Evolutionary conservation across 1,140 invertebrate genomes (phyloP).

Genomic region (Camponotus floridanus): DNA sequence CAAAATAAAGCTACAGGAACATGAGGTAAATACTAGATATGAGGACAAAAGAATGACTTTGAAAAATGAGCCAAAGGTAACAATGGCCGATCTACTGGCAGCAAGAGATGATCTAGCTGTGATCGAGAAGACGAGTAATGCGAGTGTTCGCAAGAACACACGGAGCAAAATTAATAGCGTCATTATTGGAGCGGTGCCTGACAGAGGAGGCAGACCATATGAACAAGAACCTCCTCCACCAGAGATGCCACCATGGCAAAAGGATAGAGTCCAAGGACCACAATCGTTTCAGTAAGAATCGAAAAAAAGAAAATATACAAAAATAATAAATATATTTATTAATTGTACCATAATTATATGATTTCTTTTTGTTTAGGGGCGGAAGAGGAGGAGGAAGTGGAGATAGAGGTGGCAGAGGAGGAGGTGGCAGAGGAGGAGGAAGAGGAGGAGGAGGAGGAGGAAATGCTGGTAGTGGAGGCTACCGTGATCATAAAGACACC

Average conservation of each 20-base stretch:
- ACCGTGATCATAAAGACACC: slow-evolving; percentile 74
- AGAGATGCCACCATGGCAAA: slow-evolving; percentile 98
- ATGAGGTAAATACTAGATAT: slow-evolving; percentile 91
- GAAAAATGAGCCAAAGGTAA: slow-evolving; percentile 88
- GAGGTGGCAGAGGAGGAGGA: slow-evolving; percentile 76
- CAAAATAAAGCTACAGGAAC: slow-evolving; percentile 90
- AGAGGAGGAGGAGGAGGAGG: slow-evolving; percentile 75
- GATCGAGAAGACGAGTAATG: slow-evolving; percentile 95
- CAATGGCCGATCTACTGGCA: slow-evolving; percentile 91
- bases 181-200: slow-evolving; percentile 93
- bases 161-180: slow-evolving; percentile 94
- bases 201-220: slow-evolving; percentile 95
- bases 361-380: slow-evolving; percentile 73
- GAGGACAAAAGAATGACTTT: slow-evolving; percentile 89
- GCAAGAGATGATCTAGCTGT: slow-evolving; percentile 93
- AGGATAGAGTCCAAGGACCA: slow-evolving; percentile 85
- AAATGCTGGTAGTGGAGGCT: slow-evolving; percentile 72
- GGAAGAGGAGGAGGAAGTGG: slow-evolving; percentile 71
- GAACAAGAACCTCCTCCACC: slow-evolving; percentile 96
- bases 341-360: not conserved
- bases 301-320: slow-evolving; percentile 1
- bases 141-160: slow-evolving; percentile 92
- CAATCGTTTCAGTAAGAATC: slow-evolving; percentile 68
- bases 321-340: slow-evolving; percentile 23
- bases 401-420: slow-evolving; percentile 74